phyloP scores from a whole-genome alignment of 2,113 vertebrate species.

The Dermatemys mawii region DNA sequence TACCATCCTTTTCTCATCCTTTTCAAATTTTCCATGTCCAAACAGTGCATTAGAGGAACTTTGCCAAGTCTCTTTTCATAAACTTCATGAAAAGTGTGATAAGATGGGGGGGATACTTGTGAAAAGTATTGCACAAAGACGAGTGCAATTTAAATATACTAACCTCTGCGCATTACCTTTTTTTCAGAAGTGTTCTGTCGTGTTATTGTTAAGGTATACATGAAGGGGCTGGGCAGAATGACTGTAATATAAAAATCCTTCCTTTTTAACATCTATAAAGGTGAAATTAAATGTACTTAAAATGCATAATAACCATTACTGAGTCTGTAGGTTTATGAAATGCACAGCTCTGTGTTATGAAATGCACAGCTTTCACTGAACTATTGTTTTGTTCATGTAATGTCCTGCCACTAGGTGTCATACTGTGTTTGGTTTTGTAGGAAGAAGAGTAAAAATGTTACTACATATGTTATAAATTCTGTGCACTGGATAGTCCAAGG shows the following conservation, averaged over 20 bases:
- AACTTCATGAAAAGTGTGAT: neutral
- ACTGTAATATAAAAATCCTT: rapidly evolving
- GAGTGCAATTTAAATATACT: neutral
- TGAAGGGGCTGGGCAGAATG: neutral
- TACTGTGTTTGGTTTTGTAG: neutral
- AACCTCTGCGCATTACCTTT: too few relatives aligned
- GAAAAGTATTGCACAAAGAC: neutral
- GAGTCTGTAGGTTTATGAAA: neutral
- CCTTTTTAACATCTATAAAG: rapidly evolving
- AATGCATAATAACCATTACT: rapidly evolving
- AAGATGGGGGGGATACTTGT: neutral
- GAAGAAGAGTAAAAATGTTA: neutral
- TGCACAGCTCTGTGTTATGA: neutral
- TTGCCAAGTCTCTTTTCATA: neutral
- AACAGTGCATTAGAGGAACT: neutral
- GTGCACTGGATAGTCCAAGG: neutral
- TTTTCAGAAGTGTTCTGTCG: neutral
- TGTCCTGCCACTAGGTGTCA: slow-evolving; percentile 65
- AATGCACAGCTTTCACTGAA: neutral
- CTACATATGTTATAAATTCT: neutral
- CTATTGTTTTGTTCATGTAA: neutral
- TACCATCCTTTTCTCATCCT: neutral
- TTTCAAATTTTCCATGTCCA: neutral
- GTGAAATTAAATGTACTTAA: neutral
- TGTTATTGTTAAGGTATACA: neutral